Evolutionary conservation across 2,113 vertebrate species (phyloP), one percentile per base, ranked within the genome.

Genomic region (Benitochromis conjunctus): DNA sequence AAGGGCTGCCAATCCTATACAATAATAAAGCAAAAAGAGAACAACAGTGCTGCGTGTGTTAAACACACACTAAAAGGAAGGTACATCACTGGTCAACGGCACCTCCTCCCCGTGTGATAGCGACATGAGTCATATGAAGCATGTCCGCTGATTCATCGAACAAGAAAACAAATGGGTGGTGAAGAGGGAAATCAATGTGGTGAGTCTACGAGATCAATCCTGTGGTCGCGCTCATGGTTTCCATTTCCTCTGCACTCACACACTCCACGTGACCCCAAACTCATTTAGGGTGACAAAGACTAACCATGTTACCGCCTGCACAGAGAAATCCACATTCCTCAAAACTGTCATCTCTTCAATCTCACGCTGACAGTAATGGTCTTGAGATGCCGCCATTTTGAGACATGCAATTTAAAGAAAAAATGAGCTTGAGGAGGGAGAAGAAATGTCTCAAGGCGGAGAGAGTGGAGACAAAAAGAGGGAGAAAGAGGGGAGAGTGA

Each of bases 261-360:
- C 53, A 64, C 69, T 12, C 55, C 74, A 51, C 81, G 64, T 18
- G 36, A 85, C 85, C 85, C 85, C 62, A 87, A 87, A 87, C 85
- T 87, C 87, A 92, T 92, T 93, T 90, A 89, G 54, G 85, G 48
- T 88, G 91, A 94, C 94, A 93, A 84, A 93, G 91, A 93, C 90
- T 89, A 82, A 94, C 90, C 88, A 89, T 53, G 80, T 79, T 84
- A 80, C 86, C 41, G 85, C 87, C 91, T 84, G 85, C 84, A 87
- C 82, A 83, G 74, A 90, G 85, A 92, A 92, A 93, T 85, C 91
- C 86, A 86, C 87, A 93, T 93, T 77, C 38, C 54, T 95, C 89
- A 91, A 87, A 92, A 89, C 69, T 91, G 93, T 94, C 93, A 89
- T 88, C 82, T 94, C 92, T 41, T 94, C 92, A 89, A 91, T 95